Evolutionary conservation across 2,888 invertebrate genomes (phyloP), one percentile per base, ranked within the genome.

Genomic region (Patella depressa): DNA sequence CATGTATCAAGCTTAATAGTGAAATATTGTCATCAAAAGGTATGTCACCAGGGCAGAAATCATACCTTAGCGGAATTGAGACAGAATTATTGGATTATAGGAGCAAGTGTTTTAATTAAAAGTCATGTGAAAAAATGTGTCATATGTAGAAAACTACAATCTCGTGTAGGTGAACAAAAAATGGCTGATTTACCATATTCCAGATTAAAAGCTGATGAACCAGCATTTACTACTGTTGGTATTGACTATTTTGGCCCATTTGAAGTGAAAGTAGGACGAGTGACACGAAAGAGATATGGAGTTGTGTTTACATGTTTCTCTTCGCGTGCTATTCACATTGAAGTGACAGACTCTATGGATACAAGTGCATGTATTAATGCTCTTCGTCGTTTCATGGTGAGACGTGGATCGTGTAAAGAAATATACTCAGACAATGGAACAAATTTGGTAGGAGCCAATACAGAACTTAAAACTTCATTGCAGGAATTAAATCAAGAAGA

Each of bases 191-290:
- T 80, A 2, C 80, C 80, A 4, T 15, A 17, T 9, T 78, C 78
- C 2, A 57, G 74, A 69, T 19, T 74, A 15, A 29, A 19, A 24
- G 17, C 74, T 19, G 55, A 70, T 24, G 53, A 15, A 69, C 74
- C 73, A 57, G 55, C 74, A n/a, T 74, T 74, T 45, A 71, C 59
- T 14, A 17, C 19, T n/a, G 65, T 74, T 14, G 74, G 74, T 29
- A 24, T 78, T 17, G 77, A 79, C 70, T 78, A 74, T 57, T 77
- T 79, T 73, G 77, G 77, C 5, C 76, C 72, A n/a, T 65, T 75
- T 53, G 24, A 73, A 73, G 75, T 75, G 19, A 75, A 72, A 24
- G 9, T 15, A 14, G 75, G 71, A 17, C 14, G 75, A 45, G 14
- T 14, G 14, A 29, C 15, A 11, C n/a, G n/a, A n/a, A n/a, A n/a